phyloP scores from a whole-genome alignment of 2,113 vertebrate species.

The Carassius auratus region DNA sequence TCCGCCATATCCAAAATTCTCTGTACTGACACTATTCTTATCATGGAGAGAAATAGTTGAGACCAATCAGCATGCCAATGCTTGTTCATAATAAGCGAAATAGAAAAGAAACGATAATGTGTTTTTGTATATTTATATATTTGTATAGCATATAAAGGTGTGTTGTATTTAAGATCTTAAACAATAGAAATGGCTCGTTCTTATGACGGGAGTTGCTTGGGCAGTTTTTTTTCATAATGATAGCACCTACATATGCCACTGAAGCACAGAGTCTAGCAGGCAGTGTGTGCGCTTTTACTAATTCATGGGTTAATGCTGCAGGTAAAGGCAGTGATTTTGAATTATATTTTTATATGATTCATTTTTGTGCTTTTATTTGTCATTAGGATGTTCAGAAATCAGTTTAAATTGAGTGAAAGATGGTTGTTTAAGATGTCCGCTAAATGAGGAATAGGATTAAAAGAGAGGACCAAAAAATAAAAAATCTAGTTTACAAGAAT shows the following conservation, averaged over 20 bases:
- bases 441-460: too few species aligned
- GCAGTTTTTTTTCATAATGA: constrained; percentile 1
- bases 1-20: background rate
- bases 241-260: constrained; percentile 36
- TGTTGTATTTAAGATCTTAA: constrained; percentile 69
- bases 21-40: constrained; percentile 55
- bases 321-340: background rate
- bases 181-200: constrained; percentile 52
- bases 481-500: background rate
- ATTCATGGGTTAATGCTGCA: constrained; percentile 10
- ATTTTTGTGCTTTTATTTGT: background rate
- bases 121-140: constrained; percentile 78
- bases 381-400: background rate
- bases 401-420: background rate
- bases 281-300: background rate
- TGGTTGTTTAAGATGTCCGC: background rate
- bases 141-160: constrained; percentile 75
- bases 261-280: constrained; percentile 18
- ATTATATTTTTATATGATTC: constrained; percentile 17
- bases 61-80: constrained; percentile 69
- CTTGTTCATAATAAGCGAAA: constrained; percentile 62
- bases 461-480: background rate
- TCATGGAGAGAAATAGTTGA: constrained; percentile 61
- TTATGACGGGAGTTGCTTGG: constrained; percentile 51
- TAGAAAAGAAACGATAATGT: constrained; percentile 53